Conservation (phyloP, 1,140 invertebrate genomes). For the Macrocentrus cingulum region DNA sequence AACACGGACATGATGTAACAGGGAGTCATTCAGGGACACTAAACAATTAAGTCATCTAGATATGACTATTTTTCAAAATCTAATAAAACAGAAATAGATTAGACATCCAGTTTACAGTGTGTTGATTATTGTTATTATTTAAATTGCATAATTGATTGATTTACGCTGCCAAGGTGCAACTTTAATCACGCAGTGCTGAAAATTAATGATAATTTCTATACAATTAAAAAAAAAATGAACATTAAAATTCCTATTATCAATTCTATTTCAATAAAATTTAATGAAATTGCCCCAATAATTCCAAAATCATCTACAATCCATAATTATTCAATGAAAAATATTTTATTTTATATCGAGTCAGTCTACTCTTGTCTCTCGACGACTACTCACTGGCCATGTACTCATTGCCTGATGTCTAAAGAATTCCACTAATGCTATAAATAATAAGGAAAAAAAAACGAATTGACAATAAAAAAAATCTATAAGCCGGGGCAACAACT, state of each 20-base stretch:
- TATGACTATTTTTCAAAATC: constrained; percentile 7
- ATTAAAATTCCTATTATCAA: background rate
- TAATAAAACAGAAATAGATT: background rate
- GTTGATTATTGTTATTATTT: background rate
- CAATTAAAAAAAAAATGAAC: background rate
- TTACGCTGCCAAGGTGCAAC: background rate
- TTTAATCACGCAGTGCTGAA: background rate
- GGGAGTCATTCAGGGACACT: constrained; percentile 21
- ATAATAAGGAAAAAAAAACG: background rate
- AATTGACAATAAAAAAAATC: background rate
- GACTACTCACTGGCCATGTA: background rate
- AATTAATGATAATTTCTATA: background rate
- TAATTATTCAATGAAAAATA: too few relatives aligned
- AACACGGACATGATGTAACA: constrained; percentile 8
- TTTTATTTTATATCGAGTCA: too few relatives aligned
- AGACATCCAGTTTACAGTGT: background rate
- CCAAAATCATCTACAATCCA: too few relatives aligned
- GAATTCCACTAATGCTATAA: background rate
- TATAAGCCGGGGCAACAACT: background rate
- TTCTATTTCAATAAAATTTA: too few relatives aligned
- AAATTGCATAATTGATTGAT: too few relatives aligned
- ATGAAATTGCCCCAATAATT: too few relatives aligned
- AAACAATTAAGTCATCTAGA: constrained; percentile 18
- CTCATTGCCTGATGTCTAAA: background rate
- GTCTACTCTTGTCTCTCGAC: too few relatives aligned